phyloP scores from a whole-genome alignment of 2,113 vertebrate genomes.

The Austrofundulus limnaeus region DNA sequence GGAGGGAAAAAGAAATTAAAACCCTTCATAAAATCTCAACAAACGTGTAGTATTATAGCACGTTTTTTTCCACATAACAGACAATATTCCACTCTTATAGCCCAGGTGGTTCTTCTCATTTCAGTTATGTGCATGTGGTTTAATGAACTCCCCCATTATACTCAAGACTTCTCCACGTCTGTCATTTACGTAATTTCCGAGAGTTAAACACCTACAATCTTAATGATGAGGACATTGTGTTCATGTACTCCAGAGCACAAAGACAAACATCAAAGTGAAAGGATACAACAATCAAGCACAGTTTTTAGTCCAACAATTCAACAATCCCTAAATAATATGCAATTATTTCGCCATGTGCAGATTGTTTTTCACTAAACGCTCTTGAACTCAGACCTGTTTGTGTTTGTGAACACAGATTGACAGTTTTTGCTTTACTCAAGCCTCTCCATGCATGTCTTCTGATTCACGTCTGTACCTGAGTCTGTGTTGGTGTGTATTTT shows the following conservation, averaged over 20 bases:
- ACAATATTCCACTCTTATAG: background rate
- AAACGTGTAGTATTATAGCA: too few species aligned
- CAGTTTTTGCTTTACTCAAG: conserved; percentile 4
- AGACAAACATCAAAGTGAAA: background rate
- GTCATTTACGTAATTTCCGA: conserved; percentile 20
- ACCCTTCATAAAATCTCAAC: too few species aligned
- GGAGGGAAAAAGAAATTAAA: too few species aligned
- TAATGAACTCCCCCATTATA: conserved; percentile 11
- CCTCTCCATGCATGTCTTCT: conserved; percentile 1
- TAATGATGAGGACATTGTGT: conserved; percentile 7
- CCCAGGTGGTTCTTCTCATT: background rate
- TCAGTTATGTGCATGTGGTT: conserved; percentile 19
- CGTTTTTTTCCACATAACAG: background rate
- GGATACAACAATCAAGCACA: background rate
- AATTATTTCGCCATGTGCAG: background rate
- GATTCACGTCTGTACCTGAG: background rate
- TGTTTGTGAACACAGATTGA: background rate
- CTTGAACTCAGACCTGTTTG: background rate
- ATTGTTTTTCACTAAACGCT: background rate
- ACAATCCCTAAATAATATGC: conserved; percentile 4
- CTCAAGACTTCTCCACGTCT: conserved; percentile 11
- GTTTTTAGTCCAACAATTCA: background rate
- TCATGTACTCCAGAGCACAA: conserved; percentile 23
- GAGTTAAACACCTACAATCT: conserved; percentile 33
- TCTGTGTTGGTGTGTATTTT: background rate